Base-by-base conservation (phyloP, 2,888 invertebrate species). In the Drosophila differens region DNA sequence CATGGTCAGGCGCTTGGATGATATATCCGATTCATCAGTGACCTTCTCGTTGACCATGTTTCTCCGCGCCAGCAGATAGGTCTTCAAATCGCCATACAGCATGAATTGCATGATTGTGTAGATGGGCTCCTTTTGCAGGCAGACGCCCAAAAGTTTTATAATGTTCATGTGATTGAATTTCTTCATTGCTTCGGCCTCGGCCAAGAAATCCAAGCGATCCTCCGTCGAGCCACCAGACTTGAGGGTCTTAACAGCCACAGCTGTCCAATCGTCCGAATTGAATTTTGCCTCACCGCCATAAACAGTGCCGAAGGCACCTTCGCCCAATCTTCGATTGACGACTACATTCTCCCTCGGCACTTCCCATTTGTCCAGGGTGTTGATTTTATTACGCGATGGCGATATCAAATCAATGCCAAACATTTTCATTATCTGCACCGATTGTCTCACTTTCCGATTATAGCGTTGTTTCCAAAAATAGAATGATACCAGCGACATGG, bases 111-210 rank as follows among this genome's bases (percentile, higher is more conserved):
- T 98, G 19, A 98, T 96, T 0, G 97, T 97, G 91, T 97, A 97
- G 53, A 98, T 96, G 0, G 98, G 98, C 89, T 98, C 97, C 53
- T 95, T 96, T 90, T 97, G 96, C 1, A 98, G 97, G 85, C 97
- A 97, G 16, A 98, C 98, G 1, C 97, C 98, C 28, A 98, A 93
- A 37, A 98, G 94, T 82, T 96, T 95, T 19, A 98, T 96, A 64
- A 98, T 96, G 92, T 98, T 98, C 89, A 96, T 96, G 92, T 98
- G 98, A 66, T 97, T 96, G 93, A 98, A 98, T 55, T 97, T 95
- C 92, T 98, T 98, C 98, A 98, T 98, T 30, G 97, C 96, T 92
- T 98, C 98, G 2, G 98, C 98, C 93, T 98, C 98, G 61, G 97
- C 96, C 47, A 98, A 94, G 91, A 98, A 98, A 92, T 98, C 98